Base-by-base conservation (phyloP, 2,797 vertebrate genomes). In the Gila robusta region DNA sequence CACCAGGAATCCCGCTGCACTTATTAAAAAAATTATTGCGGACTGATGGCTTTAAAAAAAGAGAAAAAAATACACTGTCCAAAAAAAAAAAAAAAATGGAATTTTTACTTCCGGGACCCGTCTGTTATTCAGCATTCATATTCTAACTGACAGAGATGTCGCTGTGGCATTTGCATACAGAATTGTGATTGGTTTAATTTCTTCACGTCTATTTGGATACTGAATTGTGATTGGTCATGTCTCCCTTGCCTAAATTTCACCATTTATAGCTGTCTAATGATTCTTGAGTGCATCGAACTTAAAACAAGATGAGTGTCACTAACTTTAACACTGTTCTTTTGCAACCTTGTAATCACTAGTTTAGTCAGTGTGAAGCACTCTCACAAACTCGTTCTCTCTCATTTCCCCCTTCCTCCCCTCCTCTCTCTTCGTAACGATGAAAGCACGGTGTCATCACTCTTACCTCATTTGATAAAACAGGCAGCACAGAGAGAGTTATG, bases 381-480 rank as follows among this genome's bases (percentile, higher is more conserved):
- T 84, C 62, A 37, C 41, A 67, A 69, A 81, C 62, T 54, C 23
- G 14, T 32, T 81, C 62, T 69, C 79, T 81, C 79, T 81, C 41
- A 64, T 62, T 41, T 28, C 19, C 56, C 26, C 26, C 41, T 37
- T 64, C 41, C 59, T 77, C 28, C 21, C 59, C 67, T 76, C 56
- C 62, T 84, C 21, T 39, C 28, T 73, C 82, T 77, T 49, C 5
- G 0, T 37, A 41, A 52, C 5, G 21, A 71, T 81, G 32, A 81
- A 71, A 81, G 80, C 35, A 39, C 3, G 28, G 47, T 82, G 80
- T 52, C 80, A 71, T 82, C 64, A 71, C 47, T 82, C 66, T 82
- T 52, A 70, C 35, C 80, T 71, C 49, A 39, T 82, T 71, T 82
- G 80, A 82, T 82, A 82, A 82, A 82, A 82, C 21, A 37, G 47